These are phyloP conservation scores for Himalopsyche tibetana DNA, from an alignment of 2,888 invertebrate species.

Conservation along the genomic window DNA sequence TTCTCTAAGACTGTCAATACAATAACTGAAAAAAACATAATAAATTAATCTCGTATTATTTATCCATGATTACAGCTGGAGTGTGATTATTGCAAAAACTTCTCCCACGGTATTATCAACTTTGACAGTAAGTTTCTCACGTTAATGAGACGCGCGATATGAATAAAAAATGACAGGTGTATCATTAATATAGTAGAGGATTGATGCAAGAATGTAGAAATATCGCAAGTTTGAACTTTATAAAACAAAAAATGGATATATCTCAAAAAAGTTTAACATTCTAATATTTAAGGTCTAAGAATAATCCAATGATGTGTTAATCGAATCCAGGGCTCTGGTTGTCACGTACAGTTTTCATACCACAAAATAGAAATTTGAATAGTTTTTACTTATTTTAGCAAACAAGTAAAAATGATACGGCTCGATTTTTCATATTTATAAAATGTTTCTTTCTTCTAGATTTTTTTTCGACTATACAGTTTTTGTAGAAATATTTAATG, in stretches of 20 bases:
- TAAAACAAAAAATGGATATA: neutral
- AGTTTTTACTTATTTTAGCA: too few species aligned
- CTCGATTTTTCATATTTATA: too few species aligned
- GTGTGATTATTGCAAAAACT: conserved; percentile 20
- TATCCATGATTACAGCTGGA: neutral
- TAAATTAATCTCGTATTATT: conserved; percentile 24
- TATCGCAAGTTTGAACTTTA: neutral
- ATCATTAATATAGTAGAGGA: neutral
- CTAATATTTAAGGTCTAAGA: too few species aligned
- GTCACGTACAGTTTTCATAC: too few species aligned
- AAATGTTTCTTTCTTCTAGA: too few species aligned
- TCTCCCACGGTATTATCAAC: conserved; percentile 38
- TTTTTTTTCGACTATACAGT: too few species aligned
- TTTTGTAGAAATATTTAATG: too few species aligned
- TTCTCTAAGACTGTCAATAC: conserved; percentile 17
- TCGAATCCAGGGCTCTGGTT: too few species aligned
- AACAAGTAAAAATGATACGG: too few species aligned
- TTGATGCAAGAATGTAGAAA: neutral
- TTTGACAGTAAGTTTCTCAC: conserved; percentile 36
- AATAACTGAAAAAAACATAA: conserved; percentile 10
- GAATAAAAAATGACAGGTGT: conserved; percentile 2
- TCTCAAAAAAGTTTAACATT: too few species aligned
- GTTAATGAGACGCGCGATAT: conserved; percentile 35
- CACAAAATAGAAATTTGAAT: too few species aligned
- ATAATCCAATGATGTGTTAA: too few species aligned